These are phyloP conservation scores for Cariama cristata DNA, from an alignment of 2,113 vertebrate genomes.

Conservation along the genomic window DNA sequence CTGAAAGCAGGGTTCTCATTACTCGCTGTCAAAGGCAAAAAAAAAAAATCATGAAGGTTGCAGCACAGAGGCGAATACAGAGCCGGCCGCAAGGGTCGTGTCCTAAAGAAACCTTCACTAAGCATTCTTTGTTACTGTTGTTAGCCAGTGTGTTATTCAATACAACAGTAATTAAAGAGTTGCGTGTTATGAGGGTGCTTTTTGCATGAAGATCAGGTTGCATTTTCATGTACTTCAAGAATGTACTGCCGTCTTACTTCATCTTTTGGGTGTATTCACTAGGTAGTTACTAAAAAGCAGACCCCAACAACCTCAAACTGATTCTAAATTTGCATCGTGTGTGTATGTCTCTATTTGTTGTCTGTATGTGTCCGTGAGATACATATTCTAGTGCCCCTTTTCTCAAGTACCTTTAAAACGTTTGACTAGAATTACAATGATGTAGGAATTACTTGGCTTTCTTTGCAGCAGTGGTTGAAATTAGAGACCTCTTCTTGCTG, in stretches of 20 bases:
- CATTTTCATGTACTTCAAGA: not conserved
- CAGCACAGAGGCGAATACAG: not conserved
- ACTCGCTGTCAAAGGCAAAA: not conserved
- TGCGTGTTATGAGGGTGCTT: not conserved
- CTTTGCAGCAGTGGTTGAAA: not conserved
- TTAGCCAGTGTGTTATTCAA: constrained; percentile 39
- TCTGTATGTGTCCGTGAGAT: not conserved
- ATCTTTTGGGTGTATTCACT: not conserved
- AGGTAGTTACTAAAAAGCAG: not conserved
- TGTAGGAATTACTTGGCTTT: constrained; percentile 20
- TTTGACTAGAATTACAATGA: not conserved
- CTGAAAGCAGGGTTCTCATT: constrained; percentile 29
- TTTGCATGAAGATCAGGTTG: not conserved
- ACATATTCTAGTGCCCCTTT: not conserved
- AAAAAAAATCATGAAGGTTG: not conserved
- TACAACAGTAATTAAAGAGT: constrained; percentile 17
- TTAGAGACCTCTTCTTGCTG: constrained; percentile 39
- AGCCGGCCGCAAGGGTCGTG: not conserved
- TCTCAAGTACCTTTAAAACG: constrained; percentile 24
- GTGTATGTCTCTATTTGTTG: not conserved
- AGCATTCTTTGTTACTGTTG: constrained; percentile 15
- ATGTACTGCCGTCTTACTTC: not conserved
- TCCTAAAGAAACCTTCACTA: constrained; percentile 38
- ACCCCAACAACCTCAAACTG: not conserved
- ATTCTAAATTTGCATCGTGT: not conserved